Conservation (phyloP, 2,797 vertebrate species). For the Austrolebias charrua region DNA sequence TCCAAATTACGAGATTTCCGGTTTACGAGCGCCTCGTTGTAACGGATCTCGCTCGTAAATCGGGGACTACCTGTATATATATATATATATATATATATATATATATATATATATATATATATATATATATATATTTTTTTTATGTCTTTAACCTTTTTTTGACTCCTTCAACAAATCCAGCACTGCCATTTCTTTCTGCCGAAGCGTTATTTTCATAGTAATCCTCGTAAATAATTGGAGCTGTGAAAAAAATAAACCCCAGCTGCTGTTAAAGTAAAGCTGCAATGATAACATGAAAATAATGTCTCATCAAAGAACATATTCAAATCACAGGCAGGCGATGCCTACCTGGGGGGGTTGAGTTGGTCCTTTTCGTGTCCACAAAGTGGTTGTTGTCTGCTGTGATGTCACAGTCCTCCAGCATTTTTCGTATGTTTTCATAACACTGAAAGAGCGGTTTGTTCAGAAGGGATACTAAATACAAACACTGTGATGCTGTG, state of each 20-base stretch:
- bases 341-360: conserved; percentile 80
- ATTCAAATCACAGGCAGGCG: conserved; percentile 55
- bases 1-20: no score
- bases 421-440: conserved; percentile 83
- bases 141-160: conserved; percentile 85
- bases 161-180: conserved; percentile 79
- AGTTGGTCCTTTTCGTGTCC: conserved; percentile 82
- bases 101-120: no score
- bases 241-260: conserved; percentile 58
- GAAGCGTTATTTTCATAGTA: conserved; percentile 78
- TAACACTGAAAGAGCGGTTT: conserved; percentile 79
- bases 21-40: no score
- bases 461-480: background rate
- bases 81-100: no score
- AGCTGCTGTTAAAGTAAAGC: background rate
- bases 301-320: conserved; percentile 29
- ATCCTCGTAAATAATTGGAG: conserved; percentile 84
- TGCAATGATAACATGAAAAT: conserved; percentile 52
- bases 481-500: background rate
- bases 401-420: conserved; percentile 86
- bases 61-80: no score
- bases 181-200: conserved; percentile 62
- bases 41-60: no score
- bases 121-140: background rate
- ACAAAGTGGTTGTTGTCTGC: conserved; percentile 87